A percentile compares a stretch with the other conserved stretches of the same genome.
These are phyloP conservation scores for Drosophila varians DNA, from an alignment of 1,140 invertebrate genomes.

Conservation along the genomic window DNA sequence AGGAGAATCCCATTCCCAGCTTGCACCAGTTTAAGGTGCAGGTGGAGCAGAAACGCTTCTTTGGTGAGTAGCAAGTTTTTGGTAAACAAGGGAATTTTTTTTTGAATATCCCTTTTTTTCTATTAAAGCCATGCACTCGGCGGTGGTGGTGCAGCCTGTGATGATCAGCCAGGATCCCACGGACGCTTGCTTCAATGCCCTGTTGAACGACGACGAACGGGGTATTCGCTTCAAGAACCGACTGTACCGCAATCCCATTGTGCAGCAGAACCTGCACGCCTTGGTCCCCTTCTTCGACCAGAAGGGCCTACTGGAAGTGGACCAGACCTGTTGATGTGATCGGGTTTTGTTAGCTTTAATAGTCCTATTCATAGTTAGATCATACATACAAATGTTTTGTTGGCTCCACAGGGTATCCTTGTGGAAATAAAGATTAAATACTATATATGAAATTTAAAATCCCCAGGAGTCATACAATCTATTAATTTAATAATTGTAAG, in stretches of 20 bases:
- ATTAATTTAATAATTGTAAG: no score
- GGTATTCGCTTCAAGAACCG: slow-evolving; percentile 67
- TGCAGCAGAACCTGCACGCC: slow-evolving; percentile 62
- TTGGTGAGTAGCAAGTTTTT: no score
- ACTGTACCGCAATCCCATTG: slow-evolving; percentile 60
- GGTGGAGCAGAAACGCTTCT: slow-evolving; percentile 69
- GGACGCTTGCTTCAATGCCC: slow-evolving; percentile 74
- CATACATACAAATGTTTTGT: no score
- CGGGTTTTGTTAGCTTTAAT: not conserved
- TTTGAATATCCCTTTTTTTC: not conserved
- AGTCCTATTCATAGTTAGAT: not conserved
- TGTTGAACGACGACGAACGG: slow-evolving; percentile 75
- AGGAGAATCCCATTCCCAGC: slow-evolving; percentile 57
- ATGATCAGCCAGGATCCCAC: slow-evolving; percentile 68
- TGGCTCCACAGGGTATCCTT: no score
- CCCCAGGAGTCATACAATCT: no score
- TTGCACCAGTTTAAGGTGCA: slow-evolving; percentile 65
- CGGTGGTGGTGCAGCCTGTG: slow-evolving; percentile 71
- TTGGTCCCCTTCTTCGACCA: slow-evolving; percentile 70
- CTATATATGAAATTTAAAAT: not conserved
- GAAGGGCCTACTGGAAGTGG: slow-evolving; percentile 69
- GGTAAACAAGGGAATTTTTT: no score
- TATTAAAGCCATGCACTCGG: slow-evolving; percentile 61
- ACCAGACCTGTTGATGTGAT: slow-evolving; percentile 46
- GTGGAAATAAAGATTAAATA: not conserved